Percentiles rank a stretch among this genome's conserved stretches.
phyloP scores from a whole-genome alignment of 23 tunicate genomes.

The Ciona savignyi region DNA sequence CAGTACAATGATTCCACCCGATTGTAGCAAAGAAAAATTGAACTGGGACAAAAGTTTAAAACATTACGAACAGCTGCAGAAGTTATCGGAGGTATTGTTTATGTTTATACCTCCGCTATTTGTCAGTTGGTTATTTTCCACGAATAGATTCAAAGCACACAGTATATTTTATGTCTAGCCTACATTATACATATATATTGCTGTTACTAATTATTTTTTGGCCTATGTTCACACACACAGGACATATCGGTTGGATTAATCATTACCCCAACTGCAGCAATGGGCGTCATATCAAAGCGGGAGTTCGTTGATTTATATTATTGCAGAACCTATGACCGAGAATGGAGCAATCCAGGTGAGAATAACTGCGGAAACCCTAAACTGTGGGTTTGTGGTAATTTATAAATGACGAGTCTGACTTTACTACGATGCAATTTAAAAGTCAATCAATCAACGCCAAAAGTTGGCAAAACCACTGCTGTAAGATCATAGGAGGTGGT shows the following conservation, averaged over 20 bases:
- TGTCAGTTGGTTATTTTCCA: neutral
- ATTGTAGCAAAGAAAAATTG: slow-evolving; percentile 7
- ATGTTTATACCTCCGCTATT: neutral
- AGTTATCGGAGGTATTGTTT: slow-evolving; percentile 14
- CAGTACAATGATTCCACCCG: slow-evolving; percentile 31
- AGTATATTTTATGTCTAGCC: neutral
- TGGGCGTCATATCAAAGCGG: slow-evolving; percentile 34
- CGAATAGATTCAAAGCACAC: too few species aligned
- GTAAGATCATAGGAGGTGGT: too few species aligned
- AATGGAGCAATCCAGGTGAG: slow-evolving; percentile 6
- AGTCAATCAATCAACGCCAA: too few species aligned
- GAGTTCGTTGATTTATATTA: slow-evolving; percentile 28
- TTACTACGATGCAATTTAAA: too few species aligned
- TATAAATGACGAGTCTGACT: too few species aligned
- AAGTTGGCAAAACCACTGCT: too few species aligned
- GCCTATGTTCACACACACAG: slow-evolving; percentile 2
- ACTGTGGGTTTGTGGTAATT: too few species aligned
- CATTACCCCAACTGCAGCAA: slow-evolving; percentile 19
- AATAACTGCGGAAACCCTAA: too few species aligned
- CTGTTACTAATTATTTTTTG: neutral
- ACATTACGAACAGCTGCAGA: slow-evolving; percentile 17
- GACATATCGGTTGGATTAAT: slow-evolving; percentile 16
- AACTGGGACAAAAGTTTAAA: slow-evolving; percentile 40
- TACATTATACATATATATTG: neutral
- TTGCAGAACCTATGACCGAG: slow-evolving; percentile 8